Percentiles rank a stretch among this genome's conserved stretches.
These are phyloP conservation scores for Choristoneura rosaceana DNA, from an alignment of 2,888 invertebrate genomes.

Conservation along the genomic window DNA sequence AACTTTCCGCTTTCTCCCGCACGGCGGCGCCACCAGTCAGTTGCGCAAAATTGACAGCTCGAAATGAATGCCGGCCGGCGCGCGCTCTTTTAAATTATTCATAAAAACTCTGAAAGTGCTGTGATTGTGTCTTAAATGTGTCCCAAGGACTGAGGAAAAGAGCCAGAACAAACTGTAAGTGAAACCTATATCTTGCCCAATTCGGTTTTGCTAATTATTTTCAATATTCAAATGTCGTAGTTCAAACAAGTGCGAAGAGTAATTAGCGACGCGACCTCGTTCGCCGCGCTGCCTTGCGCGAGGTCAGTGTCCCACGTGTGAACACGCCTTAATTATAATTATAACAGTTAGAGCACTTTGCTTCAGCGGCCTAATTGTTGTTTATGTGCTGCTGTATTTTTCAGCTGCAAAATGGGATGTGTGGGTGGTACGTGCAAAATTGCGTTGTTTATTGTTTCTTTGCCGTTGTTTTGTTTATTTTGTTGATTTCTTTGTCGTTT, in stretches of 20 bases:
- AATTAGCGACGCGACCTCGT: constrained; percentile 45
- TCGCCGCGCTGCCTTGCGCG: constrained; percentile 46
- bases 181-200: too few species aligned
- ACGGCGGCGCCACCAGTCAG: too few species aligned
- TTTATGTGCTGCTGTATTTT: constrained; percentile 25
- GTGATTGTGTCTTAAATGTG: too few species aligned
- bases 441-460: not conserved
- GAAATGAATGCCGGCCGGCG: too few species aligned
- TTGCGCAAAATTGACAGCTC: too few species aligned
- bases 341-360: constrained; percentile 26
- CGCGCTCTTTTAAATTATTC: too few species aligned
- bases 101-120: too few species aligned
- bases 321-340: constrained; percentile 37
- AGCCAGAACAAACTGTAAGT: too few species aligned
- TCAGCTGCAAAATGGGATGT: not conserved
- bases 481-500: not conserved
- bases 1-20: too few species aligned
- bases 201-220: too few species aligned
- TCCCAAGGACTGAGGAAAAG: too few species aligned
- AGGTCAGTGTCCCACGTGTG: constrained; percentile 56
- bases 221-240: too few species aligned
- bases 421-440: not conserved
- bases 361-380: constrained; percentile 26
- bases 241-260: constrained; percentile 35
- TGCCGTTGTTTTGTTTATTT: not conserved